Evolutionary conservation across 2,797 vertebrate genomes (phyloP), one percentile per base, ranked within the genome.

Genomic region (Cyclopterus lumpus): DNA sequence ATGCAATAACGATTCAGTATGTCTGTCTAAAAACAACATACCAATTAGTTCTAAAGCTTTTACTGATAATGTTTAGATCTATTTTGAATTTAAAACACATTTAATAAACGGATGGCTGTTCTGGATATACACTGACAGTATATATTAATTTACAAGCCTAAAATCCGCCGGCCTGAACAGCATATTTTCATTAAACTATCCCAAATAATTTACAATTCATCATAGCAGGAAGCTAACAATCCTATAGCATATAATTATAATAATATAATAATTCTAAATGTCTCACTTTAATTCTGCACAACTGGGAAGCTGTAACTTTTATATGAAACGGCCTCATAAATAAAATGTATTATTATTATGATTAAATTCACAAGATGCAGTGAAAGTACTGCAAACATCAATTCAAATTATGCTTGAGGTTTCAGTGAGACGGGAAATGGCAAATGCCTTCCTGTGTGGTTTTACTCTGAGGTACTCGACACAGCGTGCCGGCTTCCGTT

Each of bases 391-490:
- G 72, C 64, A 75, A 63, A 67, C 10, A 57, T 8, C 5, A 5
- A 10, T 42, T 57, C 1, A 28, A 70, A 26, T 9, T 11, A 14
- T 55, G 22, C 30, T 54, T 49, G 61, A 61, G 44, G 62, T 76
- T 86, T 67, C 10, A 46, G 18, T 0, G 1, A 79, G n/a, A 78
- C 38, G 9, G 48, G 67, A 86, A 81, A 75, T 58, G 0, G 49
- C 36, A 14, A 49, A 55, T 28, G 51, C 5, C 58, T 89, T 89
- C 87, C 86, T 84, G 77, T 89, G 82, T 67, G 86, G 89, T 85
- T 81, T 80, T 44, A 63, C 15, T 68, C 38, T 73, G 14, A 71
- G 22, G n/a, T 5, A 12, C 8, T 18, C 1, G 0, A 60, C 34
- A n/a, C 32, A 16, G 30, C 32, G 5, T 3, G 3, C 10, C 10